Evolutionary conservation across 2,797 vertebrate genomes (phyloP).

Genomic region (Borostomias antarcticus): DNA sequence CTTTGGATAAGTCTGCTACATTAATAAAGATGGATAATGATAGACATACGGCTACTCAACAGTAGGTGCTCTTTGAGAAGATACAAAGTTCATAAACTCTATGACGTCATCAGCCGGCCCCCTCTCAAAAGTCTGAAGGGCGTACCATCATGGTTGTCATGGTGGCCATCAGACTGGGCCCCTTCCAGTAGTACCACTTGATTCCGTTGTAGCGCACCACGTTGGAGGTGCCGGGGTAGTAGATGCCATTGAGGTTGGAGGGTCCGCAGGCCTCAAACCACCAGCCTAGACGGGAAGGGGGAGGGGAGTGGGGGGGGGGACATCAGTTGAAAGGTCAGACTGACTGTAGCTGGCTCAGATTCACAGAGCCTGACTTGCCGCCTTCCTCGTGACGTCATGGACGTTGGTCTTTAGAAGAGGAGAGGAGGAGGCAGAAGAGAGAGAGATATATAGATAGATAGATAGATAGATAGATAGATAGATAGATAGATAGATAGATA

Average conservation of each 20-base stretch:
- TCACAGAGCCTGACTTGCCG: no score
- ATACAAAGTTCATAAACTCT: constrained; percentile 7
- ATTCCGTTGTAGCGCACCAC: constrained; percentile 82
- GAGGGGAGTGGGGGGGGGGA: constrained; percentile 29
- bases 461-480: neutral
- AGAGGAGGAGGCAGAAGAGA: neutral
- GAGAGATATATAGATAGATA: neutral
- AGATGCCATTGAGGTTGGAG: constrained; percentile 84
- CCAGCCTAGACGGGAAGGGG: constrained; percentile 77
- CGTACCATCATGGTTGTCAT: constrained; percentile 84
- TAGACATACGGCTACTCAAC: no score
- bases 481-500: neutral
- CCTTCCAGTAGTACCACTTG: constrained; percentile 90
- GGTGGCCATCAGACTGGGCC: constrained; percentile 76
- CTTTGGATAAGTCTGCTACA: no score
- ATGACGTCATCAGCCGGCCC: neutral
- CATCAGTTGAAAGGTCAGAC: constrained; percentile 2
- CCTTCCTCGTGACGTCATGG: neutral
- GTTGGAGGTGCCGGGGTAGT: constrained; percentile 73
- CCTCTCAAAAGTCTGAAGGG: constrained; percentile 72
- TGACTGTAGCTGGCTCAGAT: neutral
- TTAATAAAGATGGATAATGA: no score
- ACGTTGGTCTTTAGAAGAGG: neutral
- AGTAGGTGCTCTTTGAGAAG: no score
- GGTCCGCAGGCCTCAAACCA: constrained; percentile 84